Base-by-base conservation (phyloP, 2,797 vertebrate species). In the Mus caroli region DNA sequence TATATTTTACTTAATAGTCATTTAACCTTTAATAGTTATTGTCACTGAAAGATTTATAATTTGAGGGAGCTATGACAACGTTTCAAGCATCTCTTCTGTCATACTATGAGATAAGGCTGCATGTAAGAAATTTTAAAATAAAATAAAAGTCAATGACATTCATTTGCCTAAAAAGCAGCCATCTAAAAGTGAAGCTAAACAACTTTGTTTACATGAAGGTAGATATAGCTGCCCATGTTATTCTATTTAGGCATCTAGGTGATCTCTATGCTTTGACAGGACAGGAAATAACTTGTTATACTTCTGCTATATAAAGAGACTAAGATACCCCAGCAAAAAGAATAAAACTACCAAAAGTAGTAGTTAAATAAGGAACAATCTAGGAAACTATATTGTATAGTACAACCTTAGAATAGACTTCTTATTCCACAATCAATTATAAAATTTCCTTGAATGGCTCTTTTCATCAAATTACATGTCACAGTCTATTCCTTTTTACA, bases 101-200 rank as follows among this genome's bases (percentile, higher is more conserved):
- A 3, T 77, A 34, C 6, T 84, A 6, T 56, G 54, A 54, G 4
- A 64, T 64, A 9, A 71, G 75, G 37, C 19, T 60, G 3, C 37
- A 92, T 56, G 5, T 62, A 5, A 7, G 34, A 24, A 80, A 46
- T 28, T 40, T n/a, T 6, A 77, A 88, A 76, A 79, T 6, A 77
- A 88, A 76, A 79, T 31, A 69, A 50, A 71, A 31, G 71, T 13
- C 6, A 3, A 40, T 92, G 88, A 4, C 0, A 0, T 50, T 91
- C 94, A 31, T 85, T 93, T 90, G 0, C 22, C 37, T 86, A 92
- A 76, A 92, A 28, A 54, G 9, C 2, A 95, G 5, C 60, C 14
- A 76, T 17, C 78, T 94, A 37, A 75, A 96, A 90, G 34, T 34
- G 92, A 54, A 76, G 6, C 34, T 88, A 88, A 89, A 86, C 82